These are phyloP conservation scores for Apeira syringaria DNA, from an alignment of 2,888 invertebrate genomes.

Conservation along the genomic window DNA sequence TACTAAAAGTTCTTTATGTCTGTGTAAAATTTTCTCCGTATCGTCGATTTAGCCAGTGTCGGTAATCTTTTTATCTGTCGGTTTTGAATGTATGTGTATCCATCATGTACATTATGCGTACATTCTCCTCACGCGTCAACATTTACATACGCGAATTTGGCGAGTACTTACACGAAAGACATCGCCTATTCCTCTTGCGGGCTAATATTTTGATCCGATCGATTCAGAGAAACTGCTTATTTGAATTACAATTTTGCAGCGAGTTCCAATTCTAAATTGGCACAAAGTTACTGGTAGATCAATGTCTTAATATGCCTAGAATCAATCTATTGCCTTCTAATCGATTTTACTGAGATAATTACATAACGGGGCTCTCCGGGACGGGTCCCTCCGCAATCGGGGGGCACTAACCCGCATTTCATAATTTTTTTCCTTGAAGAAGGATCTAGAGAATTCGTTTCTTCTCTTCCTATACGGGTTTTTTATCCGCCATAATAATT, in stretches of 20 bases:
- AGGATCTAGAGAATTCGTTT: too few species aligned
- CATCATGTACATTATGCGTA: slow-evolving; percentile 25
- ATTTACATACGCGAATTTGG: slow-evolving; percentile 32
- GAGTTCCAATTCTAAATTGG: slow-evolving; percentile 8
- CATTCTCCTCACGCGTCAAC: slow-evolving; percentile 29
- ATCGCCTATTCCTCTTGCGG: slow-evolving; percentile 10
- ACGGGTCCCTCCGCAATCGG: too few species aligned
- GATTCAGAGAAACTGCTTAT: slow-evolving; percentile 28
- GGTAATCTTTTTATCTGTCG: slow-evolving; percentile 16
- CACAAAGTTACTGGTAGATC: slow-evolving; percentile 15
- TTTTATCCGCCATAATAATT: too few species aligned
- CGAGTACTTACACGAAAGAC: slow-evolving; percentile 21
- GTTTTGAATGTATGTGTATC: slow-evolving; percentile 19
- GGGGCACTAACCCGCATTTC: too few species aligned
- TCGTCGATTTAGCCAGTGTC: slow-evolving; percentile 2
- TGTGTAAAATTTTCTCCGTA: slow-evolving; percentile 9
- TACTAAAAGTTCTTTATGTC: slow-evolving; percentile 4
- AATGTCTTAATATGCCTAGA: neutral
- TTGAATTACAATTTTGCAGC: slow-evolving; percentile 24
- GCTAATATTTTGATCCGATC: slow-evolving; percentile 22
- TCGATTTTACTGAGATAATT: too few species aligned
- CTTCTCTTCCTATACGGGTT: too few species aligned
- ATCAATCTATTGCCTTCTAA: too few species aligned
- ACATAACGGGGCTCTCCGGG: too few species aligned
- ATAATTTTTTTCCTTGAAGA: too few species aligned